Evolutionary conservation across 64 coral and sea anemone genomes (phyloP).

Genomic region (Anthopleura sola): DNA sequence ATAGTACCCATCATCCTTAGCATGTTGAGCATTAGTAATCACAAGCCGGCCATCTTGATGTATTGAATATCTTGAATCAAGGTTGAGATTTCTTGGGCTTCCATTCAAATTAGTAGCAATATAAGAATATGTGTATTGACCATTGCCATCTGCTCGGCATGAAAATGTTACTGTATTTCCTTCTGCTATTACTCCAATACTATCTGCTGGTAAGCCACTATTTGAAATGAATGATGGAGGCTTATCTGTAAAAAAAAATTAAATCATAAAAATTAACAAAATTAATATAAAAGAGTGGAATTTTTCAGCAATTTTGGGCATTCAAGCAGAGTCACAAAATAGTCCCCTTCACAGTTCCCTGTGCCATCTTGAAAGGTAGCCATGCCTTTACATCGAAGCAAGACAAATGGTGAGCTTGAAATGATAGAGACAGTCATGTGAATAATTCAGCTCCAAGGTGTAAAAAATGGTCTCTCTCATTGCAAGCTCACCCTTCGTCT

Average conservation of each 20-base stretch:
- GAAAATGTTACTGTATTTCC: conserved; percentile 48
- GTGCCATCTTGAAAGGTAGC: no score
- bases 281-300: not conserved
- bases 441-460: no score
- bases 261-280: not conserved
- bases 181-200: conserved; percentile 36
- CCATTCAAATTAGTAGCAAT: conserved; percentile 56
- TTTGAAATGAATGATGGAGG: conserved; percentile 59
- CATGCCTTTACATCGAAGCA: no score
- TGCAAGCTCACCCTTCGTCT: no score
- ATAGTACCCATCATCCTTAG: conserved; percentile 76
- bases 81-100: conserved; percentile 36
- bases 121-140: conserved; percentile 46
- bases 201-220: conserved; percentile 21
- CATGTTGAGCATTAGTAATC: conserved; percentile 48
- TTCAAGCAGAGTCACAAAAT: no score
- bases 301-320: no score
- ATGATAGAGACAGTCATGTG: no score
- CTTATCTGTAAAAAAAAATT: conserved; percentile 28
- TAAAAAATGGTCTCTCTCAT: no score
- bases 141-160: conserved; percentile 48
- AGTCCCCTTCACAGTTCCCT: no score
- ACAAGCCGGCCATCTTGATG: conserved; percentile 56
- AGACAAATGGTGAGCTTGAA: no score
- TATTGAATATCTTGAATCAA: conserved; percentile 42